A percentile compares a stretch with the other conserved stretches of the same genome.
Evolutionary conservation across 2,113 vertebrate genomes (phyloP).

Genomic region (Myodes glareolus): DNA sequence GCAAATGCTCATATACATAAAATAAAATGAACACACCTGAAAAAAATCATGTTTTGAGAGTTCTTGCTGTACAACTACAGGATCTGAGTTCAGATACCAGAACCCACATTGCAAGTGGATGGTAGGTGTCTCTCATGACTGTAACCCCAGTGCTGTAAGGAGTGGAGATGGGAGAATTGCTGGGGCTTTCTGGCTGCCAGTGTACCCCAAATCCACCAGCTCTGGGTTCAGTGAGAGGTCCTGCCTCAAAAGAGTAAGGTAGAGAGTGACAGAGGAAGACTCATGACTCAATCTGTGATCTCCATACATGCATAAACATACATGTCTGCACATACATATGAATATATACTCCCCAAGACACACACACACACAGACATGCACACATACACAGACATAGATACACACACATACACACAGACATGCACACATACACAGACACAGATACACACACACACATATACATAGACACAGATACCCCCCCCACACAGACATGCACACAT

Average conservation of each 20-base stretch:
- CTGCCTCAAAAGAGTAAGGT: neutral
- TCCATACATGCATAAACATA: neutral
- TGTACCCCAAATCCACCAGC: neutral
- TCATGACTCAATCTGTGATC: too few species aligned
- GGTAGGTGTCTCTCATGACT: neutral
- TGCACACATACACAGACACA: neutral
- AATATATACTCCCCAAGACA: neutral
- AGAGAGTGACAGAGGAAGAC: too few species aligned
- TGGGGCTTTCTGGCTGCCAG: neutral
- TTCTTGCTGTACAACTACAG: neutral
- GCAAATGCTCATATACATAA: neutral
- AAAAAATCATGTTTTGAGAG: too few species aligned
- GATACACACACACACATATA: neutral
- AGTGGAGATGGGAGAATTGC: neutral
- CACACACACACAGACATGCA: neutral
- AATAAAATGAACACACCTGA: neutral
- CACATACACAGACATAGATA: neutral
- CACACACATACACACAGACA: neutral
- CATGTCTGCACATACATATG: neutral
- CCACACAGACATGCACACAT: neutral
- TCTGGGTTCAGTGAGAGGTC: neutral
- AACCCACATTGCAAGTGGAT: too few species aligned
- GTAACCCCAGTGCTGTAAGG: neutral
- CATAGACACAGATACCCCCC: too few species aligned
- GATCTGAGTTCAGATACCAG: neutral